Percentiles rank a stretch among this genome's conserved stretches.
Conservation (phyloP, 2,113 vertebrate genomes). For the Beaufortia kweichowensis region DNA sequence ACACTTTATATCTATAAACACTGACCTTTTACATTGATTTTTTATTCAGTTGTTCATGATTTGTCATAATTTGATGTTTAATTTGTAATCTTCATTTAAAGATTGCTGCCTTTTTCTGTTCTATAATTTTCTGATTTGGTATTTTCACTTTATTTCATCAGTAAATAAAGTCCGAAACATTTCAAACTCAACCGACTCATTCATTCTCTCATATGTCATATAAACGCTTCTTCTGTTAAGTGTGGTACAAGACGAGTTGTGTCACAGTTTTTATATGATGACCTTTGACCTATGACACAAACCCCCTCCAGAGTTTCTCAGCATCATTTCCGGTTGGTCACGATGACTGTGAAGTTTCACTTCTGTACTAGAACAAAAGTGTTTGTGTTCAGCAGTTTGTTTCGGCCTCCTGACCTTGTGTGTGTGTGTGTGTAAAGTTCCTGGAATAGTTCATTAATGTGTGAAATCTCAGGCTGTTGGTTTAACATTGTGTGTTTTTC, state of each 20-base stretch:
- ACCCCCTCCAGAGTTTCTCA: not conserved
- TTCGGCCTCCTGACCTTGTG: not conserved
- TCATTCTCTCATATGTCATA: not conserved
- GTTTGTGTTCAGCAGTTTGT: conserved; percentile 14
- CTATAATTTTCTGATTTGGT: not conserved
- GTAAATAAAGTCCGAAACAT: conserved; percentile 40
- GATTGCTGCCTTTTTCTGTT: not conserved
- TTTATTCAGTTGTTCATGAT: not conserved
- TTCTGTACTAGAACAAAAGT: conserved; percentile 7
- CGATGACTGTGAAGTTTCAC: not conserved
- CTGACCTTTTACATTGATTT: no score
- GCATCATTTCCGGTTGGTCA: not conserved
- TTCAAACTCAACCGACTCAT: conserved; percentile 34
- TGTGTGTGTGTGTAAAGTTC: conserved; percentile 5
- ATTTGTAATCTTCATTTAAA: not conserved
- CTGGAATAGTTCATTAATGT: not conserved
- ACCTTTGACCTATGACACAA: conserved; percentile 9
- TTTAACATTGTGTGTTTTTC: not conserved
- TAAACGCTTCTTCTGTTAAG: not conserved
- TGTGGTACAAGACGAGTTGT: not conserved
- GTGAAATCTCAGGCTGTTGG: not conserved
- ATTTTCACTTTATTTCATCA: conserved; percentile 29
- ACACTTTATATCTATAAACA: no score
- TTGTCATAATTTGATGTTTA: not conserved
- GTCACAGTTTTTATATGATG: not conserved